These are phyloP conservation scores for Pseudolycoriella hygida DNA, from an alignment of 2,888 invertebrate genomes.

Conservation along the genomic window DNA sequence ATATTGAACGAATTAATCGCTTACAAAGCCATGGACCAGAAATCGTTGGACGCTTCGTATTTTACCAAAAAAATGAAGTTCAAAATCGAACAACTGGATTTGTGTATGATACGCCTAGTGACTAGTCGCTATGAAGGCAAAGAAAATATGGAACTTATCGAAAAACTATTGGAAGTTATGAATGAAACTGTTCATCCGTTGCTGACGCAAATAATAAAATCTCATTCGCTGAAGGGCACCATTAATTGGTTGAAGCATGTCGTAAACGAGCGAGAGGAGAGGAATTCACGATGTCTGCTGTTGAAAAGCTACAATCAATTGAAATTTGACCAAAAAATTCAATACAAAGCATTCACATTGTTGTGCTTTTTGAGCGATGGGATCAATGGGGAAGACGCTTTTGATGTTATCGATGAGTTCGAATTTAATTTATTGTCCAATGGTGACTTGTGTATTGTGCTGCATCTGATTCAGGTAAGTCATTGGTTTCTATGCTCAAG, in stretches of 20 bases:
- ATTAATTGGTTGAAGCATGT: not conserved
- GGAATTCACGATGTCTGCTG: not conserved
- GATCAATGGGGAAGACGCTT: not conserved
- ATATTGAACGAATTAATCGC: slow-evolving; percentile 4
- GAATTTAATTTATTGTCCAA: slow-evolving; percentile 2
- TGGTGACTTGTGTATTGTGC: slow-evolving; percentile 4
- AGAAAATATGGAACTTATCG: not conserved
- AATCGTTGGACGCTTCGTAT: slow-evolving; percentile 3
- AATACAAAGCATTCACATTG: not conserved
- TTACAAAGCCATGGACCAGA: slow-evolving; percentile 6
- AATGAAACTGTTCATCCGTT: slow-evolving; percentile 1
- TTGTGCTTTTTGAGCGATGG: slow-evolving; percentile 1
- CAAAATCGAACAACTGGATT: slow-evolving; percentile 1
- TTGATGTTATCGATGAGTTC: not conserved
- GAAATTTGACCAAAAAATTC: not conserved
- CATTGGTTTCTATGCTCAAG: too few species aligned
- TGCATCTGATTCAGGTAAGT: slow-evolving; percentile 5
- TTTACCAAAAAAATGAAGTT: slow-evolving; percentile 6
- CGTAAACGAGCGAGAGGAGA: not conserved
- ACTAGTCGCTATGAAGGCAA: not conserved
- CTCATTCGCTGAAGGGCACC: not conserved
- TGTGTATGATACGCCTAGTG: not conserved
- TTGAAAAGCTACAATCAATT: not conserved
- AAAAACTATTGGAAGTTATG: not conserved
- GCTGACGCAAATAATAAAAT: not conserved